Evolutionary conservation across 2,797 vertebrate species (phyloP).

Genomic region (Corythornis leucogaster): DNA sequence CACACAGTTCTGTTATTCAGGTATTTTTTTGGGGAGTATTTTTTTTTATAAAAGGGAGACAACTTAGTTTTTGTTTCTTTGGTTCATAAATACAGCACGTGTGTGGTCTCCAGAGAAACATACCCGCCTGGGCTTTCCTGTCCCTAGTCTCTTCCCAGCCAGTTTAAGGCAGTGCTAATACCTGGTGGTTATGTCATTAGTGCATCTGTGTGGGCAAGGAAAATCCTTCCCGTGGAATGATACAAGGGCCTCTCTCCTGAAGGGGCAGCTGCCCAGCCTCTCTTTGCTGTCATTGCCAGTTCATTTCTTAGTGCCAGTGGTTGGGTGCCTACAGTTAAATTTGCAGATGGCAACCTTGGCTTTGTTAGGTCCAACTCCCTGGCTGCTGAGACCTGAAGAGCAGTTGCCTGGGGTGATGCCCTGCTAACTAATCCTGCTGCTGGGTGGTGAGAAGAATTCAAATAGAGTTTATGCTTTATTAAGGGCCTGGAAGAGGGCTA

Average conservation of each 20-base stretch:
- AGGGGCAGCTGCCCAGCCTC: not conserved
- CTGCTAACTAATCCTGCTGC: not conserved
- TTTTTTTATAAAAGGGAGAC: not conserved
- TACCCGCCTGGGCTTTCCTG: not conserved
- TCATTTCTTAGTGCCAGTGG: not conserved
- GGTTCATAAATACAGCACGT: conserved; percentile 35
- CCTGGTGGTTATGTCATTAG: not conserved
- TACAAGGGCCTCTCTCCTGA: not conserved
- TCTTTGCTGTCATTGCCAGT: not conserved
- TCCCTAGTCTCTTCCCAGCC: not conserved
- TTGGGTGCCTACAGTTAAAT: not conserved
- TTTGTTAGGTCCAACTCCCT: not conserved
- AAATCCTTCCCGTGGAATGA: not conserved
- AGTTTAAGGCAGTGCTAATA: not conserved
- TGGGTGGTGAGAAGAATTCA: not conserved
- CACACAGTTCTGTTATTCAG: conserved; percentile 47
- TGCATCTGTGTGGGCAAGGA: not conserved
- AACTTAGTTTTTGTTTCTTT: conserved; percentile 25
- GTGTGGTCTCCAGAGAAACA: conserved; percentile 39
- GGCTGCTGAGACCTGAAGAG: not conserved
- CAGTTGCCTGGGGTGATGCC: not conserved
- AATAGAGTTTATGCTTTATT: not conserved
- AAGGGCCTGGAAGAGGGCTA: not conserved
- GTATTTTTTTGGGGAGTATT: not conserved
- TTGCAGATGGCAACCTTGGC: not conserved